phyloP scores from a whole-genome alignment of 1,140 invertebrate species.

The Limonius californicus region DNA sequence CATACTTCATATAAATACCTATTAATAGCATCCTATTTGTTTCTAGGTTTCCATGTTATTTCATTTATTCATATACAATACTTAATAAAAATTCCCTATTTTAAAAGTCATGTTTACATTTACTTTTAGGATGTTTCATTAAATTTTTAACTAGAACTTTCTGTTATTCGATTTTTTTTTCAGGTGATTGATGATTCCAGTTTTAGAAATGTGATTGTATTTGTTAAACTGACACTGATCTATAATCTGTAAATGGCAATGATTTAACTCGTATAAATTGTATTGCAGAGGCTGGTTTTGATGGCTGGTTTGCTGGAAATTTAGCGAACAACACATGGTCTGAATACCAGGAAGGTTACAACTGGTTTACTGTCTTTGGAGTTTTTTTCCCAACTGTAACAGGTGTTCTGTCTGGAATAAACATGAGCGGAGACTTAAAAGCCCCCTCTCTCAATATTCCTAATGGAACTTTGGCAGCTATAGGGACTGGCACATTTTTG shows the following conservation, averaged over 20 bases:
- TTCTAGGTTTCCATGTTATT: no score
- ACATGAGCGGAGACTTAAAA: slow-evolving; percentile 94
- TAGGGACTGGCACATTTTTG: slow-evolving; percentile 84
- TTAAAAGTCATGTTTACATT: no score
- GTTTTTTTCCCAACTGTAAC: slow-evolving; percentile 94
- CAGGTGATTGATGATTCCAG: no score
- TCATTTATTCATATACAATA: no score
- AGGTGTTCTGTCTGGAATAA: slow-evolving; percentile 92
- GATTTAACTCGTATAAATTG: no score
- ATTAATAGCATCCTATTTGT: no score
- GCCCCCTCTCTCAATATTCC: slow-evolving; percentile 91
- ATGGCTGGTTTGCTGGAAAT: slow-evolving; percentile 77
- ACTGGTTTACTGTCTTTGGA: slow-evolving; percentile 90
- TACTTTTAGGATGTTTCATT: no score
- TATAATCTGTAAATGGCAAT: no score
- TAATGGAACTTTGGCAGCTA: slow-evolving; percentile 86
- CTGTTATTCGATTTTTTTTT: neutral
- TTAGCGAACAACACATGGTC: slow-evolving; percentile 81
- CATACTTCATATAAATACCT: no score
- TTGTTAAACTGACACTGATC: no score
- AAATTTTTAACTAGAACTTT: neutral
- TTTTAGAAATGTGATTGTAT: no score
- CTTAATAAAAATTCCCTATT: no score
- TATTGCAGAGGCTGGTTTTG: slow-evolving; percentile 70
- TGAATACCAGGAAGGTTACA: slow-evolving; percentile 71